Evolutionary conservation across 2,797 vertebrate species (phyloP).

Genomic region (Scyliorhinus canicula): DNA sequence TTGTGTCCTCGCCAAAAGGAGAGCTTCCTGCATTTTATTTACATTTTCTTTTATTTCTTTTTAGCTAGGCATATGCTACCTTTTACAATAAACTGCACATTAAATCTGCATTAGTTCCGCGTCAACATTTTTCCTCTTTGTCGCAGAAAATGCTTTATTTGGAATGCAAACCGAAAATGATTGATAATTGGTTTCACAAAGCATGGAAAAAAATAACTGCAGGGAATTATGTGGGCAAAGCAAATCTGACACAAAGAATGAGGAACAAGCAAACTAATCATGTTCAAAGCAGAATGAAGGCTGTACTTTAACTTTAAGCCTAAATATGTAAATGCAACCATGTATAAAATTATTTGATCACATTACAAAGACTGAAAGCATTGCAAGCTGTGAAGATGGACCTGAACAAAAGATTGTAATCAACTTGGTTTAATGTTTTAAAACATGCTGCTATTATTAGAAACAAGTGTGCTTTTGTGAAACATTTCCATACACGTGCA

Average conservation of each 20-base stretch:
- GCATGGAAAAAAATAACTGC: not conserved
- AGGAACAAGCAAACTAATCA: not conserved
- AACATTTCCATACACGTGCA: not conserved
- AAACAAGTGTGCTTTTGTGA: not conserved
- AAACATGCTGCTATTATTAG: not conserved
- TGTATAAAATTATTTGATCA: not conserved
- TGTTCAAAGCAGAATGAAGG: not conserved
- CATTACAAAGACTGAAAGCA: not conserved
- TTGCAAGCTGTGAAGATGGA: not conserved
- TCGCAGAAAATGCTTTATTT: not conserved
- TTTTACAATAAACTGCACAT: not conserved
- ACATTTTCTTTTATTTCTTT: not conserved
- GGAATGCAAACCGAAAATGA: slow-evolving; percentile 16
- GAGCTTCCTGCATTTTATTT: slow-evolving; percentile 14
- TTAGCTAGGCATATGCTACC: not conserved
- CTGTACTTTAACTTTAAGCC: not conserved
- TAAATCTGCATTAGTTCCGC: not conserved
- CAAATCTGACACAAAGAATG: not conserved
- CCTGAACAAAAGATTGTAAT: not conserved
- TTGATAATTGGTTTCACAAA: not conserved
- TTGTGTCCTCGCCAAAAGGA: not conserved
- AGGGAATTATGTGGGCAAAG: not conserved
- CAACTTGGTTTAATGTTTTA: not conserved
- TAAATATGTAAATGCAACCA: not conserved
- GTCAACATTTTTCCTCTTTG: not conserved